phyloP scores from a whole-genome alignment of 2,888 invertebrate species.

The Aelia acuminata region DNA sequence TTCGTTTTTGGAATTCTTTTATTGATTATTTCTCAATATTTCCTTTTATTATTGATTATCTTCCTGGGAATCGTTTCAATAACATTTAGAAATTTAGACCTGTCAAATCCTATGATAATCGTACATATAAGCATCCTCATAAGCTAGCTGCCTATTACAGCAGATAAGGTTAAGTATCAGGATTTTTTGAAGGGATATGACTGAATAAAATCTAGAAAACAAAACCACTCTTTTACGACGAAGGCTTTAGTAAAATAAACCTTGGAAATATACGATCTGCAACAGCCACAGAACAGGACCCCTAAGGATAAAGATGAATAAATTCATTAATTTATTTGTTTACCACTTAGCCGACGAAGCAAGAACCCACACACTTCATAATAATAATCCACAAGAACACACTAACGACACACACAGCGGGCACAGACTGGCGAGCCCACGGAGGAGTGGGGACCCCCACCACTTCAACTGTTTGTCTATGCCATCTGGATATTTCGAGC shows the following conservation, averaged over 20 bases:
- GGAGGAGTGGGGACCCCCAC: conserved; percentile 15
- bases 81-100: no score
- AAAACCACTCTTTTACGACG: not conserved
- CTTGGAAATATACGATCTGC: not conserved
- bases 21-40: no score
- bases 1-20: no score
- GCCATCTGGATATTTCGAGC: conserved; percentile 42
- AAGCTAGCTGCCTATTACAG: no score
- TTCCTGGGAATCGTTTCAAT: no score
- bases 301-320: not conserved
- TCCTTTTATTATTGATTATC: no score
- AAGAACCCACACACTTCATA: conserved; percentile 26
- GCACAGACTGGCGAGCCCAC: conserved; percentile 3
- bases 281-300: not conserved
- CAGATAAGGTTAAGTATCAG: no score
- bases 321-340: not conserved
- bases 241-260: not conserved
- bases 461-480: not conserved
- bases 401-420: not conserved
- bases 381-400: not conserved
- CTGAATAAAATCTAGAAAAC: not conserved
- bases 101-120: no score
- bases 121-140: no score
- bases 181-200: no score
- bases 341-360: not conserved